Percentiles rank a stretch among this genome's conserved stretches.
These are phyloP conservation scores for Mayetiola destructor DNA, from an alignment of 2,888 invertebrate species.

Conservation along the genomic window DNA sequence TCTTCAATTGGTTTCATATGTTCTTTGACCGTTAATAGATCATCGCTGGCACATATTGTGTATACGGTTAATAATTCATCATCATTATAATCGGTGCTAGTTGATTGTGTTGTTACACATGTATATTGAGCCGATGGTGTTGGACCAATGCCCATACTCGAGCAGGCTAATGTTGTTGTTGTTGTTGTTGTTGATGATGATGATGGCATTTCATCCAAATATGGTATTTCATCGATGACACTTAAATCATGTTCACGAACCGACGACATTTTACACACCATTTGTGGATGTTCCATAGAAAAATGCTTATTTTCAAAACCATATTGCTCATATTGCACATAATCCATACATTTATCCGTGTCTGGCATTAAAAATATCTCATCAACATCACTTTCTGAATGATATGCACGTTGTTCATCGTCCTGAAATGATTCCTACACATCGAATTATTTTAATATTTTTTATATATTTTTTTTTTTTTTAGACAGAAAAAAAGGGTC, in stretches of 20 bases:
- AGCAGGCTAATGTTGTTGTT: too few relatives aligned
- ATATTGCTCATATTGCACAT: slow-evolving; percentile 18
- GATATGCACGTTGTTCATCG: slow-evolving; percentile 14
- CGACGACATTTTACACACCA: neutral
- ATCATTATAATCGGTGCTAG: neutral
- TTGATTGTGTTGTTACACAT: neutral
- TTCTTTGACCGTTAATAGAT: slow-evolving; percentile 15
- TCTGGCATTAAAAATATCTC: slow-evolving; percentile 22
- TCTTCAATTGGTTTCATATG: slow-evolving; percentile 16
- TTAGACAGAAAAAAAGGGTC: neutral
- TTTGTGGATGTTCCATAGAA: slow-evolving; percentile 17
- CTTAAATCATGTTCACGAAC: neutral
- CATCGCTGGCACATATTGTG: slow-evolving; percentile 20
- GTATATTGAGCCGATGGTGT: slow-evolving; percentile 9
- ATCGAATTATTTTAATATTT: neutral
- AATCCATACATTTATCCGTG: slow-evolving; percentile 16
- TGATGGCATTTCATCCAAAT: slow-evolving; percentile 12
- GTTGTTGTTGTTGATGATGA: too few relatives aligned
- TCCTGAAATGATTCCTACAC: neutral
- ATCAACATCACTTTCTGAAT: slow-evolving; percentile 17
- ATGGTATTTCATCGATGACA: slow-evolving; percentile 6
- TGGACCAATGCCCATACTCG: too few relatives aligned
- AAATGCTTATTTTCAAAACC: slow-evolving; percentile 20
- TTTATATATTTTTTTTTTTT: neutral
- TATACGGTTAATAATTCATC: slow-evolving; percentile 21